Base-by-base conservation (phyloP, 1,140 invertebrate species). In the Solen grandis region DNA sequence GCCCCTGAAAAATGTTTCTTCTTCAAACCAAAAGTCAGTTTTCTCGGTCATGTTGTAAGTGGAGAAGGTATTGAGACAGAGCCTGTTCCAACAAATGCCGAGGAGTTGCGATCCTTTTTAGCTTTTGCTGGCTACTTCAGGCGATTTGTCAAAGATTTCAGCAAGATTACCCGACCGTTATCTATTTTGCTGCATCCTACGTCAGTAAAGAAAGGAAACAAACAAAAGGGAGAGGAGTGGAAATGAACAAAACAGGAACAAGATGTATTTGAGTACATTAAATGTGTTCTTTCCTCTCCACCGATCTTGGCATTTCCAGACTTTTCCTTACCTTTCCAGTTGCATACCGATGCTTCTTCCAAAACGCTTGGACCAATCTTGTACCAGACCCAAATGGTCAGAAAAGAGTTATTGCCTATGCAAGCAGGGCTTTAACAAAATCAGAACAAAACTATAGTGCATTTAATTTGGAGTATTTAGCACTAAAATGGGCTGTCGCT, bases 91-190 rank as follows among this genome's bases (percentile, higher is more conserved):
- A 76, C 13, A 5, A 87, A 76, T 29, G 22, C 86, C 0, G 85
- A 83, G 25, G 76, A 88, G 19, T 33, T 92, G 0, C 77, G 90
- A 50, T 35, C 84, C 22, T 93, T 94, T 80, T 38, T 93, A 0
- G 93, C 93, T 0, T 80, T 94, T 27, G 74, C 90, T 33, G 89
- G 89, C 62, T 93, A 92, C 75, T 89, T 90, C 77, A 38, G 88
- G 1, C 80, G 87, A 68, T 92, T 92, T 81, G 87, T 93, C 25
- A 87, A 76, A 69, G 85, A 82, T 41, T 89, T 81, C 69, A 50
- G 82, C 0, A 75, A 76, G 27, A 84, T 88, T 31, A 79, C 84
- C n/a, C 46, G 41, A 74, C 87, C 80, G 2, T 59, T 86, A 14
- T 69, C 55, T 19, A 29, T 70, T 5, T 50, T 88, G 22, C 75